A percentile compares a stretch with the other conserved stretches of the same genome.
phyloP scores from a whole-genome alignment of 2,888 invertebrate species.

The Tetragnatha montana region DNA sequence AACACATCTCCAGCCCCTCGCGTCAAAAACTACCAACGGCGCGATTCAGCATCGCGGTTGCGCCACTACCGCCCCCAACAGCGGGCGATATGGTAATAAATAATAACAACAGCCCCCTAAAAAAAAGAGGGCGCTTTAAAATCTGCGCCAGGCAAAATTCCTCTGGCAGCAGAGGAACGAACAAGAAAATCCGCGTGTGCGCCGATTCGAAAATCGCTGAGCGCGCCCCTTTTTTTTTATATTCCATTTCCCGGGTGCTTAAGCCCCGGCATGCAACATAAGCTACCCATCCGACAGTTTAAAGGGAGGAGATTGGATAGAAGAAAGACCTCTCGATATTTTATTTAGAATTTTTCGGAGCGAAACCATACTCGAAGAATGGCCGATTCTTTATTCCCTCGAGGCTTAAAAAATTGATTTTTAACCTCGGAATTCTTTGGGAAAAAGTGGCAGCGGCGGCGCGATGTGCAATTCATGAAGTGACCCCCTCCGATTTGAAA shows the following conservation, averaged over 20 bases:
- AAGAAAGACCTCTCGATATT: slow-evolving; percentile 12
- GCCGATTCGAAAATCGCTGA: slow-evolving; percentile 22
- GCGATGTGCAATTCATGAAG: not conserved
- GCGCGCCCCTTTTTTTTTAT: slow-evolving; percentile 22
- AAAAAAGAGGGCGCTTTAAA: slow-evolving; percentile 47
- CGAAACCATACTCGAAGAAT: not conserved
- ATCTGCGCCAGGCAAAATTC: slow-evolving; percentile 39
- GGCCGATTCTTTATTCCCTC: slow-evolving; percentile 2
- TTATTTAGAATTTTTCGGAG: not conserved
- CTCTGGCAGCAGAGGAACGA: not conserved
- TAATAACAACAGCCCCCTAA: not conserved
- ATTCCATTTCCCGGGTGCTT: slow-evolving; percentile 24
- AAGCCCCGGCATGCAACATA: slow-evolving; percentile 19
- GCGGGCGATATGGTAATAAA: not conserved
- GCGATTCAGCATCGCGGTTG: too few relatives aligned
- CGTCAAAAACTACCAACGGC: too few relatives aligned
- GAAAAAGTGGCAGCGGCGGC: not conserved
- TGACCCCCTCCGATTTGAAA: not conserved
- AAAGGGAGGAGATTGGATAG: slow-evolving; percentile 35
- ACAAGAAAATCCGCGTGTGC: slow-evolving; percentile 21
- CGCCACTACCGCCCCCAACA: too few relatives aligned
- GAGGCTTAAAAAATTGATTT: not conserved
- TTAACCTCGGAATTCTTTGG: not conserved
- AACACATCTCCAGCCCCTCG: too few relatives aligned
- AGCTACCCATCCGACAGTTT: slow-evolving; percentile 42